phyloP scores from a whole-genome alignment of 1,140 invertebrate species.

The Drosophila serrata region DNA sequence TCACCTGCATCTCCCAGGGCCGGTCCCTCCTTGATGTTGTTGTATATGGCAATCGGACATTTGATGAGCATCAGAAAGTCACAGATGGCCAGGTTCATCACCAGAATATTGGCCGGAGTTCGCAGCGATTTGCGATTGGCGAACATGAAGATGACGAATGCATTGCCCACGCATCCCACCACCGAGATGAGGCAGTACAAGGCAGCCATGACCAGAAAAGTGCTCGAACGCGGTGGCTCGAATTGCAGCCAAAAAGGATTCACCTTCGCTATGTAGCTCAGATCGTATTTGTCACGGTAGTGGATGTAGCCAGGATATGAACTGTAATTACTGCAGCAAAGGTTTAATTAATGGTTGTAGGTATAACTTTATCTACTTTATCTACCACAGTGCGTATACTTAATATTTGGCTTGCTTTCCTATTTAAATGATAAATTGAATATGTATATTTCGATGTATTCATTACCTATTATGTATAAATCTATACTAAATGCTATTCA shows the following conservation, averaged over 20 bases:
- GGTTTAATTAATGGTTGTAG: neutral
- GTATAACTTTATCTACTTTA: neutral
- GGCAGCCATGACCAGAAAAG: constrained; percentile 87
- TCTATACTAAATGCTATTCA: neutral
- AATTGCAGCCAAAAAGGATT: constrained; percentile 90
- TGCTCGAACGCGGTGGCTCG: constrained; percentile 85
- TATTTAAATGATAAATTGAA: neutral
- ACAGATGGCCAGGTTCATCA: constrained; percentile 91
- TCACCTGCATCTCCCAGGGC: constrained; percentile 89
- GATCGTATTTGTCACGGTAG: constrained; percentile 81
- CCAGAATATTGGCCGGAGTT: constrained; percentile 91
- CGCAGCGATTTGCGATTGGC: constrained; percentile 89
- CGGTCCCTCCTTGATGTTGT: constrained; percentile 89
- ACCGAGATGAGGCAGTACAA: constrained; percentile 88
- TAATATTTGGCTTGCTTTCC: neutral
- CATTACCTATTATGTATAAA: neutral
- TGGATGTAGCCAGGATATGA: constrained; percentile 74
- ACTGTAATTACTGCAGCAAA: constrained; percentile 41
- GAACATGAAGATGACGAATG: constrained; percentile 87
- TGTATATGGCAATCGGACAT: constrained; percentile 90
- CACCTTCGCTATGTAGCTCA: constrained; percentile 87
- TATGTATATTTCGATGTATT: too few species aligned
- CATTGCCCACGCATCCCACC: constrained; percentile 88
- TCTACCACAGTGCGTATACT: neutral
- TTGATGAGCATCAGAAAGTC: constrained; percentile 90